phyloP scores from a whole-genome alignment of 2,113 vertebrate species.

The Platichthys stellatus region DNA sequence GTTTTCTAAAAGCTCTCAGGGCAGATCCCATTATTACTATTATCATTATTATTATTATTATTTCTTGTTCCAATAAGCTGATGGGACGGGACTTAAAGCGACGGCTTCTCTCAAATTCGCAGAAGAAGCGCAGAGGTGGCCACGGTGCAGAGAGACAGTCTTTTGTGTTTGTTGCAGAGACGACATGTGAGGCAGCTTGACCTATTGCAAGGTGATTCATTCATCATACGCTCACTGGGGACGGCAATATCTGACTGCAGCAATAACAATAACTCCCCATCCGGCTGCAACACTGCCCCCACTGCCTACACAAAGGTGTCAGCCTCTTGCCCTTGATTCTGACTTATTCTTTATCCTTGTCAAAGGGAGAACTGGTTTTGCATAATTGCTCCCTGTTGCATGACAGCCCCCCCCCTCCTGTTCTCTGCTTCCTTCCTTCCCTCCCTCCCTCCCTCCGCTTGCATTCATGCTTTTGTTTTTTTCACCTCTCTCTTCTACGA shows the following conservation, averaged over 20 bases:
- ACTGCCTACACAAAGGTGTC: slow-evolving; percentile 46
- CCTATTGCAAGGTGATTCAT: slow-evolving; percentile 78
- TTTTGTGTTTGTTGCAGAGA: slow-evolving; percentile 46
- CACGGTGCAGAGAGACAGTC: slow-evolving; percentile 14
- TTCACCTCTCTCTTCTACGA: not conserved
- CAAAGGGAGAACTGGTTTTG: slow-evolving; percentile 43
- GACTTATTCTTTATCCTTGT: slow-evolving; percentile 60
- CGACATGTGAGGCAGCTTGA: slow-evolving; percentile 38
- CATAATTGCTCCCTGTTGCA: slow-evolving; percentile 62
- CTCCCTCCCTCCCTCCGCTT: not conserved
- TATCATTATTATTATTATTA: slow-evolving; percentile 32
- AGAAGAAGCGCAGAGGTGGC: slow-evolving; percentile 2
- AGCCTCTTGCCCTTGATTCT: slow-evolving; percentile 69
- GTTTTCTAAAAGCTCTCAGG: slow-evolving; percentile 44
- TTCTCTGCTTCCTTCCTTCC: not conserved
- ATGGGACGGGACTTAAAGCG: slow-evolving; percentile 12
- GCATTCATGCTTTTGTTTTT: not conserved
- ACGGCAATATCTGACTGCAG: slow-evolving; percentile 64
- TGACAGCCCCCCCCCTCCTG: slow-evolving; percentile 6
- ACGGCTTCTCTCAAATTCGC: slow-evolving; percentile 9
- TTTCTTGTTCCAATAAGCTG: slow-evolving; percentile 18
- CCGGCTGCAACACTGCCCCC: slow-evolving; percentile 37
- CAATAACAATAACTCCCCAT: slow-evolving; percentile 49
- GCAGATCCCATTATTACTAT: slow-evolving; percentile 24
- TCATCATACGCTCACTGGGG: slow-evolving; percentile 64